Evolutionary conservation across 1,140 invertebrate species (phyloP), one percentile per base, ranked within the genome.

Genomic region (Bombus sylvicola): DNA sequence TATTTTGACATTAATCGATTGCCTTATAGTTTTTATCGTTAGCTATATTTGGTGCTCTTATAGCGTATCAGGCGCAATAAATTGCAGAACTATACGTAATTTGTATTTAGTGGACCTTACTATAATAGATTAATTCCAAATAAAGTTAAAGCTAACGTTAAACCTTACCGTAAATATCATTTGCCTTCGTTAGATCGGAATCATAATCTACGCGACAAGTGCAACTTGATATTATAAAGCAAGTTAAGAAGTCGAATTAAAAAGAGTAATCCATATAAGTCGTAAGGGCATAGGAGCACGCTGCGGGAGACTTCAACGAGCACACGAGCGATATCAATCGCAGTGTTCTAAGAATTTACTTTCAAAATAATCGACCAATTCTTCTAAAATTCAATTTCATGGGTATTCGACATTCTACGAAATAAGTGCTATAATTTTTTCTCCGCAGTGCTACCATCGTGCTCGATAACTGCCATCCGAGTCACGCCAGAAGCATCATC

Each of bases 401-500:
- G 13, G 22, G 12, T 39, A 2, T 22, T 13, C 15, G 15, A 12
- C 41, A 5, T 12, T 41, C 18, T 31, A 41, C 5, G 18, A 43
- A 12, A 15, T 25, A 34, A 79, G 47, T 66, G 13, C 31, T 12
- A 28, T 12, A 18, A 37, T 5, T 31, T 22, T 31, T 31, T 25
- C n/a, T 31, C n/a, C 64, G 0, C 28, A 3, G 3, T 8, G 25
- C n/a, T 25, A 8, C n/a, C 64, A 15, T 62, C 59, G 10, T 28
- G 25, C 18, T 25, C 10, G 8, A 75, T 10, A 34, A 9, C 43
- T 10, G 25, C 10, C 18, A 18, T 64, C 41, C 39, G n/a, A 79
- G 71, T 81, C 84, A 43, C 72, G 53, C 82, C 72, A 53, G 68
- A 37, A 43, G 83, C 71, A 82, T 71, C 57, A 62, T 66, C 68